Base-by-base conservation (phyloP, 2,888 invertebrate species). In the Cerceris ruficornis region DNA sequence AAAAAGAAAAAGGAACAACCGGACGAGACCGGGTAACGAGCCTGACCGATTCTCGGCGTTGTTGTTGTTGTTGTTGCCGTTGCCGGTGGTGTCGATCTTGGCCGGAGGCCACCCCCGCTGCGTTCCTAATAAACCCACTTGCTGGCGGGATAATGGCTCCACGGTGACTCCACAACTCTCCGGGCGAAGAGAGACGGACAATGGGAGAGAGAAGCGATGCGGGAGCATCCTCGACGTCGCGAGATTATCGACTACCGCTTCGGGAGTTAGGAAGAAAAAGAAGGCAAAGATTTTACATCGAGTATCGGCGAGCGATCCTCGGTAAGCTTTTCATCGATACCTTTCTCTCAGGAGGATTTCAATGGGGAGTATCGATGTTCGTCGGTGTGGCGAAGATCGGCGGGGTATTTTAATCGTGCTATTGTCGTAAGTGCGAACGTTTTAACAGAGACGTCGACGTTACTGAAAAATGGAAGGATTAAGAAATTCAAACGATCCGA, bases 41-140 rank as follows among this genome's bases (percentile, higher is more conserved):
- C 85, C 90, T 91, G 90, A 91, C 91, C 90, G 91, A 91, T 91
- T 91, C 89, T 82, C 84, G 82, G 86, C 54, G 55, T 57, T 62
- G 83, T 39, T 74, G 83, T 64, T 70, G 85, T 83, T 87, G 84
- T 81, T 85, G 28, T 28, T 28, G 28, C 28, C 28, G 28, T 28
- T 28, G 28, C 28, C 28, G 28, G 28, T 28, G 90, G 90, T 90
- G 90, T 90, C 89, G 90, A 89, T 90, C 88, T 88, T 86, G 85
- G 83, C 83, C 87, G 85, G 85, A 84, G 89, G 88, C 92, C 91
- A 91, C 91, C 92, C 92, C 92, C 92, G 92, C 91, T 92, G 92
- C 83, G 91, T 89, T 90, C 88, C 90, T 92, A 92, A 92, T 92
- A 91, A 91, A 91, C 90, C 89, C 88, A 91, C 90, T 90, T 90